These are phyloP conservation scores for Nothobranchius furzeri DNA, from an alignment of 2,113 vertebrate species.

Conservation along the genomic window DNA sequence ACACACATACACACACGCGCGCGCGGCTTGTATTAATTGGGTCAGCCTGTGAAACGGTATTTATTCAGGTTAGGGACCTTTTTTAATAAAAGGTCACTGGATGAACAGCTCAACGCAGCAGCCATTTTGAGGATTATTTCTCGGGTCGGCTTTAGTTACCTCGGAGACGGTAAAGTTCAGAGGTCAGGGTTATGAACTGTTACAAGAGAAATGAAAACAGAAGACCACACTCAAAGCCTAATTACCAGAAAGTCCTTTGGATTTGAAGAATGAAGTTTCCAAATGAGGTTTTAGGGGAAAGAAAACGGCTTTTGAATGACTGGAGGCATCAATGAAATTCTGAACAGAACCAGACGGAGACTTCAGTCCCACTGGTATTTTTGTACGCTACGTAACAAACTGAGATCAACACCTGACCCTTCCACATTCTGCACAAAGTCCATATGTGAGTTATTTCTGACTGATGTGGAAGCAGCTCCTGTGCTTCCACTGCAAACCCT, in stretches of 20 bases:
- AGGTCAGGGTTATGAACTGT: constrained; percentile 67
- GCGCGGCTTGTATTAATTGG: constrained; percentile 74
- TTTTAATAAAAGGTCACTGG: constrained; percentile 63
- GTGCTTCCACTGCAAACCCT: too few relatives aligned
- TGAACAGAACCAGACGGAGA: neutral
- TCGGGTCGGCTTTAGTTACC: constrained; percentile 41
- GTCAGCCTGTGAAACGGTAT: constrained; percentile 64
- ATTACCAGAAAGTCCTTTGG: constrained; percentile 25
- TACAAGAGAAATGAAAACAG: constrained; percentile 42
- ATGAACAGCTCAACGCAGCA: constrained; percentile 56
- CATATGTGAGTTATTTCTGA: too few relatives aligned
- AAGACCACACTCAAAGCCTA: constrained; percentile 6
- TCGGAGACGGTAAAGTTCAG: constrained; percentile 50
- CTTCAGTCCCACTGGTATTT: too few relatives aligned
- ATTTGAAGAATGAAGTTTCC: constrained; percentile 3
- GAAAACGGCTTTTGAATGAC: neutral
- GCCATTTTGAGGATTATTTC: constrained; percentile 65
- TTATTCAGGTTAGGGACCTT: constrained; percentile 63
- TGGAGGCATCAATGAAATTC: constrained; percentile 1
- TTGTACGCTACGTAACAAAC: too few relatives aligned
- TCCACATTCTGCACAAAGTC: too few relatives aligned
- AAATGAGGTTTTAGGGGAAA: too few relatives aligned
- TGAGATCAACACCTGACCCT: too few relatives aligned
- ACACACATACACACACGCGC: constrained; percentile 4
- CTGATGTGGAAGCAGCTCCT: too few relatives aligned